Percentiles rank a stretch among this genome's conserved stretches.
Evolutionary conservation across 2,888 invertebrate species (phyloP).

Genomic region (Scaptomyza cyrtandrae): DNA sequence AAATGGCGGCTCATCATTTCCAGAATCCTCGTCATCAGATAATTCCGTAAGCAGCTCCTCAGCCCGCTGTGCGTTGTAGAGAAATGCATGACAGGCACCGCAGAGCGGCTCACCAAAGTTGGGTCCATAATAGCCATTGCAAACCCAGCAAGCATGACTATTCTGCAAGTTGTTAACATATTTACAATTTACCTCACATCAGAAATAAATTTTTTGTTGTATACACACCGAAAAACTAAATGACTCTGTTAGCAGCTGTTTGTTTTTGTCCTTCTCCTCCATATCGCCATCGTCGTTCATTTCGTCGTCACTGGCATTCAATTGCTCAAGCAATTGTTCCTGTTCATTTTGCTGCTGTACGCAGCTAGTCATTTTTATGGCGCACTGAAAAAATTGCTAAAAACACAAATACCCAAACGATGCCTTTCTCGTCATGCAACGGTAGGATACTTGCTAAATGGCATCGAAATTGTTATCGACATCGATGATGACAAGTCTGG

Average conservation of each 20-base stretch:
- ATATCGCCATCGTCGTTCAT: slow-evolving; percentile 59
- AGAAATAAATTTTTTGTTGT: slow-evolving; percentile 25
- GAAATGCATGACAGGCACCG: slow-evolving; percentile 95
- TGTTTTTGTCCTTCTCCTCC: slow-evolving; percentile 50
- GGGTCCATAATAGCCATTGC: slow-evolving; percentile 96
- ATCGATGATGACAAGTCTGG: slow-evolving; percentile 4
- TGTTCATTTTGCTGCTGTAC: slow-evolving; percentile 74
- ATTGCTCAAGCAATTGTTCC: slow-evolving; percentile 58
- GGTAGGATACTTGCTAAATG: slow-evolving; percentile 11
- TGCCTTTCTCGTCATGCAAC: slow-evolving; percentile 25
- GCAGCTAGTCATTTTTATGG: slow-evolving; percentile 73
- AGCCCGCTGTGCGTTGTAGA: slow-evolving; percentile 89
- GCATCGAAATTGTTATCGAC: slow-evolving; percentile 23
- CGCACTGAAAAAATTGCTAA: slow-evolving; percentile 45
- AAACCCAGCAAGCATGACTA: slow-evolving; percentile 88
- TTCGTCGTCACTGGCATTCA: slow-evolving; percentile 67
- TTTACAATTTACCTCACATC: background rate
- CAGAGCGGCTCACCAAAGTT: slow-evolving; percentile 96
- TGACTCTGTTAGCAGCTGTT: slow-evolving; percentile 61
- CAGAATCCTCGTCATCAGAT: slow-evolving; percentile 94
- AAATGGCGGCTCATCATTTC: slow-evolving; percentile 94
- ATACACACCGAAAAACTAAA: slow-evolving; percentile 79
- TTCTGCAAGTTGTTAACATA: slow-evolving; percentile 63
- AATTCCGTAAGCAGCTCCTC: slow-evolving; percentile 83
- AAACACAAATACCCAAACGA: slow-evolving; percentile 29